These are phyloP conservation scores for Hofmannophila pseudospretella DNA, from an alignment of 2,888 invertebrate species.

Conservation along the genomic window DNA sequence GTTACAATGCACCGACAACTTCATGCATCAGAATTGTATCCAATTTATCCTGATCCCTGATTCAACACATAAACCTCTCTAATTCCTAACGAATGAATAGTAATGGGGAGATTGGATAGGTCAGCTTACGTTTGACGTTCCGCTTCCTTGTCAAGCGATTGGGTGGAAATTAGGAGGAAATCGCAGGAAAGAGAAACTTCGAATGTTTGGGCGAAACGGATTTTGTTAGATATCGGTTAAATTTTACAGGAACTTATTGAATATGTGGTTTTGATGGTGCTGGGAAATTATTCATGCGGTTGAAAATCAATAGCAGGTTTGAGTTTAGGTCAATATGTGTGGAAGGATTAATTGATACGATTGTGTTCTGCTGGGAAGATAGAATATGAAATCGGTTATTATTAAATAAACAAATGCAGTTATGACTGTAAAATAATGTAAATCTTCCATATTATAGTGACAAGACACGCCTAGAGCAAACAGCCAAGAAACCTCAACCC, in stretches of 20 bases:
- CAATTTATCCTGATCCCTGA: conserved; percentile 22
- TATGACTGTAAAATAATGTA: too few relatives aligned
- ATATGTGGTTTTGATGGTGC: neutral
- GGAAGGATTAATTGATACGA: conserved; percentile 1
- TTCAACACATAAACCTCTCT: conserved; percentile 7
- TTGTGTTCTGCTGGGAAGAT: too few relatives aligned
- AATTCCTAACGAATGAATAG: neutral
- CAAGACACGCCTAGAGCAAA: too few relatives aligned
- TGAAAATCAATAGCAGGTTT: neutral
- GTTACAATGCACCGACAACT: conserved; percentile 26
- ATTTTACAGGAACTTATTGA: conserved; percentile 2
- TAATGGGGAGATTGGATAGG: conserved; percentile 5
- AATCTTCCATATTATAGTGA: too few relatives aligned
- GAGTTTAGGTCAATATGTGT: neutral
- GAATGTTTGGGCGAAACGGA: conserved; percentile 23
- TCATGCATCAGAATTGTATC: conserved; percentile 24
- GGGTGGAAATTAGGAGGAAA: conserved; percentile 37
- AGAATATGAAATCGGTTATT: too few relatives aligned
- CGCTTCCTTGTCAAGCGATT: conserved; percentile 32
- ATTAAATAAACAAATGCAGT: too few relatives aligned
- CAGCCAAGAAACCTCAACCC: too few relatives aligned
- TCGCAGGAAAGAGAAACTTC: conserved; percentile 29
- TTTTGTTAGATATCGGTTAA: conserved; percentile 8
- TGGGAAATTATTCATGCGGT: neutral
- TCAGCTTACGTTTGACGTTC: conserved; percentile 17